phyloP scores from a whole-genome alignment of 1,140 invertebrate species.

The Papilio aristodemus region DNA sequence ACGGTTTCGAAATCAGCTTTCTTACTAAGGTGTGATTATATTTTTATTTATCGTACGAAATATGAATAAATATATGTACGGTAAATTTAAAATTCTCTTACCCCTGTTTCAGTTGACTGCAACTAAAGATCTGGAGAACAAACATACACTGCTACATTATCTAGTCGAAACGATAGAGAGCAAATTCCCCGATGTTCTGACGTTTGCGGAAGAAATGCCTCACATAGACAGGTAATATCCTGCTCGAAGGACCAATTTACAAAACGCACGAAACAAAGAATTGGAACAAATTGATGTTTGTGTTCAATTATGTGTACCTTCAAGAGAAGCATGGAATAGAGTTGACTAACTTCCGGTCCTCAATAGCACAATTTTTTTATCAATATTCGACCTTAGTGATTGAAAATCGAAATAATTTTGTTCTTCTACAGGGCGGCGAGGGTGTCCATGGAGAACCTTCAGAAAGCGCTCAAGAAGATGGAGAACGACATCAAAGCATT shows the following conservation, averaged over 20 bases:
- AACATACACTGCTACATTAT: slow-evolving; percentile 95
- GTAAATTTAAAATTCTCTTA: background rate
- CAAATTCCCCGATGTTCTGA: slow-evolving; percentile 92
- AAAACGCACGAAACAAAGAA: background rate
- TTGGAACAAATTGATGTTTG: background rate
- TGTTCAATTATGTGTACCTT: background rate
- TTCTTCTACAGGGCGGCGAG: slow-evolving; percentile 83
- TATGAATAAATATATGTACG: too few relatives aligned
- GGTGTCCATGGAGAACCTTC: slow-evolving; percentile 92
- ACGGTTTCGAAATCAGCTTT: slow-evolving; percentile 98
- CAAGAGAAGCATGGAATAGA: too few relatives aligned
- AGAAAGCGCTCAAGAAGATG: slow-evolving; percentile 93
- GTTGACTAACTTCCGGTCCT: too few relatives aligned
- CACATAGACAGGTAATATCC: slow-evolving; percentile 86
- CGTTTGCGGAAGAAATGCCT: slow-evolving; percentile 92
- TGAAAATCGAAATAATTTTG: background rate
- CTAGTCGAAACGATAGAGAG: slow-evolving; percentile 93
- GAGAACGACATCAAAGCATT: slow-evolving; percentile 91
- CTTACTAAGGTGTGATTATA: slow-evolving; percentile 89
- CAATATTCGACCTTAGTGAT: too few relatives aligned
- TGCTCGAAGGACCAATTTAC: background rate
- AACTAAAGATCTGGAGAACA: slow-evolving; percentile 97
- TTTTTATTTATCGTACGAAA: slow-evolving; percentile 35
- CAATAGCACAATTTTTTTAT: too few relatives aligned
- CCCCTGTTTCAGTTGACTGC: slow-evolving; percentile 90